phyloP scores from a whole-genome alignment of 2,888 invertebrate genomes.

The Orthonevra nobilis region DNA sequence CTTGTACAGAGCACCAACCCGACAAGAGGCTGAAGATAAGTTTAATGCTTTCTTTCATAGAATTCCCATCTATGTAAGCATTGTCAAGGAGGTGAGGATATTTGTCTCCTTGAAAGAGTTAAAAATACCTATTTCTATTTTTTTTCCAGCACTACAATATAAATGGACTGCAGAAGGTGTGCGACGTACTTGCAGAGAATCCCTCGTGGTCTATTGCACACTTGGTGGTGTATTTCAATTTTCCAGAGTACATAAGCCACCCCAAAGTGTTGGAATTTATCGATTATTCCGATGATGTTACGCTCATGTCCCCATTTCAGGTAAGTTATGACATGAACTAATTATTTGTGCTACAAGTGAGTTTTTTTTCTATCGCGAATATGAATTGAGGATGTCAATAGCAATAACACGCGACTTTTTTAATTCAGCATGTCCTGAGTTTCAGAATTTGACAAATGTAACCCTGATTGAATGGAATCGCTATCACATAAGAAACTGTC shows the following conservation, averaged over 20 bases:
- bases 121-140: not conserved
- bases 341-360: too few relatives aligned
- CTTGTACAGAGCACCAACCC: constrained; percentile 85
- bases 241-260: constrained; percentile 86
- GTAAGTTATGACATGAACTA: too few relatives aligned
- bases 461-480: too few relatives aligned
- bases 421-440: too few relatives aligned
- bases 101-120: too few relatives aligned
- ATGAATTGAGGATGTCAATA: too few relatives aligned
- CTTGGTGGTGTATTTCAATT: constrained; percentile 88
- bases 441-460: too few relatives aligned
- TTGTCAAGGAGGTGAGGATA: constrained; percentile 85
- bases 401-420: too few relatives aligned
- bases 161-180: constrained; percentile 88
- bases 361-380: too few relatives aligned
- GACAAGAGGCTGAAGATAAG: constrained; percentile 85
- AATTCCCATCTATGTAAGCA: constrained; percentile 86
- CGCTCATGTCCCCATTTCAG: constrained; percentile 92
- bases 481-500: too few relatives aligned
- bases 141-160: constrained; percentile 83
- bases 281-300: constrained; percentile 85
- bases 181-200: constrained; percentile 87
- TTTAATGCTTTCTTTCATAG: constrained; percentile 88
- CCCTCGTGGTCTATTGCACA: constrained; percentile 93
- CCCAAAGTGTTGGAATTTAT: constrained; percentile 85